Evolutionary conservation across 2,797 vertebrate genomes (phyloP).

Genomic region (Xiphorhynchus erythropygius): DNA sequence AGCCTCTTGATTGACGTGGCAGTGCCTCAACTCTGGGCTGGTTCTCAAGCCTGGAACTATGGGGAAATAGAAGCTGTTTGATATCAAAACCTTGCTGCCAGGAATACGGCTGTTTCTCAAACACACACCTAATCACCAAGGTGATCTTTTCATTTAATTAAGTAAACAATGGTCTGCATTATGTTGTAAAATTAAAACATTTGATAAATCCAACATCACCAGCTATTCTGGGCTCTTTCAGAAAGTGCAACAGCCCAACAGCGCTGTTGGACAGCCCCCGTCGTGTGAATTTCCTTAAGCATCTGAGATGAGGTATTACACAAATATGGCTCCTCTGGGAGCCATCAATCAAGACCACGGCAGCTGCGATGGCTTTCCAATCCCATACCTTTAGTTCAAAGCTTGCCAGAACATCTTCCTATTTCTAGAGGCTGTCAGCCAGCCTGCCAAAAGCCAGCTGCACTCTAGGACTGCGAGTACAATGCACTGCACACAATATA

Average conservation of each 20-base stretch:
- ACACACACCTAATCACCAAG: background rate
- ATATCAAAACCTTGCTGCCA: background rate
- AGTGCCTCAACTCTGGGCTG: background rate
- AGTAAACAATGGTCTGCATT: background rate
- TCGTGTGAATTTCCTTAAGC: background rate
- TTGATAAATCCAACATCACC: background rate
- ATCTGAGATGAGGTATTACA: conserved; percentile 47
- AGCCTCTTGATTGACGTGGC: background rate
- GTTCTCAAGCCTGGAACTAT: background rate
- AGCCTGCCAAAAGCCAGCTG: conserved; percentile 53
- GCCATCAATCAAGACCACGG: background rate
- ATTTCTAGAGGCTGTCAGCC: conserved; percentile 34
- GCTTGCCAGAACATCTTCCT: conserved; percentile 65
- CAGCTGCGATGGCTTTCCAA: conserved; percentile 45
- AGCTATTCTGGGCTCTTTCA: background rate
- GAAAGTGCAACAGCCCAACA: background rate
- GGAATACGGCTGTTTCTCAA: background rate
- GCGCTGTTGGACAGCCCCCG: background rate
- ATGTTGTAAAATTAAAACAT: background rate
- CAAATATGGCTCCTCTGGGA: conserved; percentile 45
- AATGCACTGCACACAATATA: background rate
- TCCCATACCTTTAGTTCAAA: conserved; percentile 54
- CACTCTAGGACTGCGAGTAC: background rate
- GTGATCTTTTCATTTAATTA: conserved; percentile 22
- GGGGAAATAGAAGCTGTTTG: background rate